Percentiles rank a stretch among this genome's conserved stretches.
phyloP scores from a whole-genome alignment of 2,113 vertebrate genomes.

The Cephalopholis sonnerati region DNA sequence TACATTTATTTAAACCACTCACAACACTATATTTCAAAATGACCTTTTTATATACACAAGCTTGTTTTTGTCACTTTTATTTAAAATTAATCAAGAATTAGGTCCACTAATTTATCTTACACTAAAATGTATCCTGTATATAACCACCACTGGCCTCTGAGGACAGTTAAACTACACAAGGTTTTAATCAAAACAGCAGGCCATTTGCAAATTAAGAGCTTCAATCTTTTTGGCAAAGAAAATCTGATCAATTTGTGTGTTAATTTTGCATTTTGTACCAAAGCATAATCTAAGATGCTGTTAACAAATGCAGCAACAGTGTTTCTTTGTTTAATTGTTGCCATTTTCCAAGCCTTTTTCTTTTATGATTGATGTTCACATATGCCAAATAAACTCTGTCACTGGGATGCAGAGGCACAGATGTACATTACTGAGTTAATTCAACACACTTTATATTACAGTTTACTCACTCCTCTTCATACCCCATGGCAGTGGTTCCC shows the following conservation, averaged over 20 bases:
- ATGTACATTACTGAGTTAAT: not conserved
- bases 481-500: no score
- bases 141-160: not conserved
- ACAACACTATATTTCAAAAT: not conserved
- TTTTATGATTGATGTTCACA: not conserved
- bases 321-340: not conserved
- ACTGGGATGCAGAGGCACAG: not conserved
- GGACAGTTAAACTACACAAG: not conserved
- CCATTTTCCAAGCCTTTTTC: not conserved
- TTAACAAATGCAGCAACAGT: slow-evolving; percentile 2
- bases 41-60: not conserved
- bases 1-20: not conserved
- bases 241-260: not conserved
- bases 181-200: not conserved
- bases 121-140: not conserved
- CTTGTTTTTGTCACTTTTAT: not conserved
- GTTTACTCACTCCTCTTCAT: no score
- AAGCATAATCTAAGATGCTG: not conserved
- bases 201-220: not conserved
- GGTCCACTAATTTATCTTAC: not conserved
- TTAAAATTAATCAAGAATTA: not conserved
- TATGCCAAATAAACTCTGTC: slow-evolving; percentile 29
- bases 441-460: not conserved
- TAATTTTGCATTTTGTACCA: no score
- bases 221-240: not conserved